Percentiles rank a stretch among this genome's conserved stretches.
phyloP scores from a whole-genome alignment of 2,797 vertebrate species.

The Thaleichthys pacificus region DNA sequence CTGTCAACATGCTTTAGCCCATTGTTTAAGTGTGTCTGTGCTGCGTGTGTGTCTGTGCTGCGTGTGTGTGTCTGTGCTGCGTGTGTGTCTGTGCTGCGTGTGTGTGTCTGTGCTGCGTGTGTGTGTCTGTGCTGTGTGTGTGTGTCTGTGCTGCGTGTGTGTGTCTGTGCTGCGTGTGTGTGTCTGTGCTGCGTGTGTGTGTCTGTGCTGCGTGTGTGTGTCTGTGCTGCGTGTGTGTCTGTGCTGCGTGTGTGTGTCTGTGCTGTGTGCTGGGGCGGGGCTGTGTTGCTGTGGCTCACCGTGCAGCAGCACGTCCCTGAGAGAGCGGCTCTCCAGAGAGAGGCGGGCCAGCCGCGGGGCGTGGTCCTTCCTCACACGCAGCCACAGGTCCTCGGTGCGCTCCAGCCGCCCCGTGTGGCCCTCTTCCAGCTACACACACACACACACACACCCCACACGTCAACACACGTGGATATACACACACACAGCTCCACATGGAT shows the following conservation, averaged over 20 bases:
- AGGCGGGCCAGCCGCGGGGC: slow-evolving; percentile 92
- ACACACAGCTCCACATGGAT: background rate
- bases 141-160: background rate
- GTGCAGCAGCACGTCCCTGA: slow-evolving; percentile 89
- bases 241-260: background rate
- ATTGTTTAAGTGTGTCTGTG: too few relatives aligned
- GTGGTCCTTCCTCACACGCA: slow-evolving; percentile 94
- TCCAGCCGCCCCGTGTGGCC: slow-evolving; percentile 94
- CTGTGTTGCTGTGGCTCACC: slow-evolving; percentile 68
- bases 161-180: background rate
- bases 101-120: background rate
- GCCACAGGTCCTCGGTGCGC: slow-evolving; percentile 94
- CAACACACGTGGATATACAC: background rate
- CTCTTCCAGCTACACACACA: slow-evolving; percentile 83
- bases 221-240: background rate
- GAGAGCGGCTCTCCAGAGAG: slow-evolving; percentile 93
- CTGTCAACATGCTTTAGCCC: background rate
- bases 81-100: background rate
- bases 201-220: too few relatives aligned
- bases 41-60: background rate
- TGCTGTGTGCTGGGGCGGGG: background rate
- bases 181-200: background rate
- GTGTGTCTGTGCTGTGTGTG: background rate
- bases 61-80: background rate
- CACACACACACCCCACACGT: slow-evolving; percentile 6